Percentiles rank a stretch among this genome's conserved stretches.
Evolutionary conservation across 2,797 vertebrate species (phyloP).

Genomic region (Typhlichthys subterraneus): DNA sequence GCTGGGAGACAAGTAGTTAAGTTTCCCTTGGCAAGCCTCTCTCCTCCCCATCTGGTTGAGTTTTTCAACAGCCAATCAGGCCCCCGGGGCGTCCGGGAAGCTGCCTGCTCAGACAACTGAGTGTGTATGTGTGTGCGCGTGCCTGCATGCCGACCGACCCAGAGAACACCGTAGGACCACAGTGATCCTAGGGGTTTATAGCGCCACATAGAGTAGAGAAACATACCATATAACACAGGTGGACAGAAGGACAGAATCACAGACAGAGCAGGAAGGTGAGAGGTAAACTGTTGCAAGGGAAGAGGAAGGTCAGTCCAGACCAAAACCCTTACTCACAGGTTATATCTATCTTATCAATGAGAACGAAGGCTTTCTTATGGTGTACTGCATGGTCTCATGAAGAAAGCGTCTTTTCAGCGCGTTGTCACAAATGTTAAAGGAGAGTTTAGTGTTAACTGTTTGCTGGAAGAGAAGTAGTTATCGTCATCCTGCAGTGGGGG

Average conservation of each 20-base stretch:
- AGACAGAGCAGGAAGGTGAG: background rate
- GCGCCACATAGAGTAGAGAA: background rate
- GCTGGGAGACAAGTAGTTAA: constrained; percentile 70
- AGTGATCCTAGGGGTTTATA: constrained; percentile 10
- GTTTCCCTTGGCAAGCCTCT: constrained; percentile 68
- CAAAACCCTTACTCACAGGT: background rate
- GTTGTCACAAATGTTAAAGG: constrained; percentile 25
- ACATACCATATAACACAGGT: background rate
- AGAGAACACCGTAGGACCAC: constrained; percentile 33
- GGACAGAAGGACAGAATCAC: background rate
- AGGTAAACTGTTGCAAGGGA: background rate
- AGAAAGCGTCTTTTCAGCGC: constrained; percentile 31
- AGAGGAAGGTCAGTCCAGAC: background rate
- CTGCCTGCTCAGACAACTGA: constrained; percentile 62
- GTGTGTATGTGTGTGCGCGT: constrained; percentile 4
- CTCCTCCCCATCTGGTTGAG: constrained; percentile 66
- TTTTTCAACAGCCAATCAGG: constrained; percentile 66
- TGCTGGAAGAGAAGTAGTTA: constrained; percentile 11
- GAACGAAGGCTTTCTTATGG: constrained; percentile 31
- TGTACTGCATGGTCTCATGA: constrained; percentile 1
- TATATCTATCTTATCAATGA: constrained; percentile 26
- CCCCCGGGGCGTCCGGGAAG: constrained; percentile 53
- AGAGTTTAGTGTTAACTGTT: constrained; percentile 26
- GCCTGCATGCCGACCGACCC: constrained; percentile 22
- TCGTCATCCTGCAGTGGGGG: constrained; percentile 28